A percentile compares a stretch with the other conserved stretches of the same genome.
phyloP scores from a whole-genome alignment of 2,888 invertebrate species.

The Netelia melanura region DNA sequence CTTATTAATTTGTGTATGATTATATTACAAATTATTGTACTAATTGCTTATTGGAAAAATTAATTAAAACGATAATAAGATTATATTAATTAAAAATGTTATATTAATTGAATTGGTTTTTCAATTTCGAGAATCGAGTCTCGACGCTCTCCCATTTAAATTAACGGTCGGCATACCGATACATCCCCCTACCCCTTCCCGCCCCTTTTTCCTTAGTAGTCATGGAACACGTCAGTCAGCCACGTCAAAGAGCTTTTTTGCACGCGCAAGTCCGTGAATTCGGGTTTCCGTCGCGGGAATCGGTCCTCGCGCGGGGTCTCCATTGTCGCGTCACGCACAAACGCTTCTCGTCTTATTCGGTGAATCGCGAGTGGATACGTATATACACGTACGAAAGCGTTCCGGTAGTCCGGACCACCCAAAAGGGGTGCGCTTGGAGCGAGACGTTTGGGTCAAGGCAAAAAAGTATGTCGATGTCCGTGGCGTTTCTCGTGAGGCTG shows the following conservation, averaged over 20 bases:
- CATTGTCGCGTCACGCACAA: slow-evolving; percentile 64
- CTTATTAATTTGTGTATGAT: not conserved
- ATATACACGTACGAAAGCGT: not conserved
- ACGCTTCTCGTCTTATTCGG: slow-evolving; percentile 59
- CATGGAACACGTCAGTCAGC: slow-evolving; percentile 56
- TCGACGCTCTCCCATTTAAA: not conserved
- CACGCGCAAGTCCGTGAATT: slow-evolving; percentile 56
- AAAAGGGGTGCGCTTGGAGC: slow-evolving; percentile 64
- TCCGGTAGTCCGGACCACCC: slow-evolving; percentile 64
- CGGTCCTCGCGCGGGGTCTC: slow-evolving; percentile 27
- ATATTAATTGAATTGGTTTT: not conserved
- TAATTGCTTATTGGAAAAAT: not conserved
- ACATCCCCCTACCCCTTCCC: too few relatives aligned
- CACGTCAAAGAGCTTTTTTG: slow-evolving; percentile 34
- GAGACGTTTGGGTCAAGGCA: slow-evolving; percentile 63
- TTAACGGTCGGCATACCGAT: not conserved
- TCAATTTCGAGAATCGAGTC: not conserved
- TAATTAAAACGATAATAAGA: not conserved
- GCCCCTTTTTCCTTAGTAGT: slow-evolving; percentile 15
- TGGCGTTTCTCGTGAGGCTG: slow-evolving; percentile 72
- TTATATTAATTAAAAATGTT: not conserved
- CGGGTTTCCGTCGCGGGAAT: slow-evolving; percentile 55
- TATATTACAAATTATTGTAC: too few relatives aligned
- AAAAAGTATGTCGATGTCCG: slow-evolving; percentile 70
- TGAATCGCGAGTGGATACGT: slow-evolving; percentile 35